These are phyloP conservation scores for Torymus auratus DNA, from an alignment of 2,888 invertebrate genomes.

Conservation along the genomic window DNA sequence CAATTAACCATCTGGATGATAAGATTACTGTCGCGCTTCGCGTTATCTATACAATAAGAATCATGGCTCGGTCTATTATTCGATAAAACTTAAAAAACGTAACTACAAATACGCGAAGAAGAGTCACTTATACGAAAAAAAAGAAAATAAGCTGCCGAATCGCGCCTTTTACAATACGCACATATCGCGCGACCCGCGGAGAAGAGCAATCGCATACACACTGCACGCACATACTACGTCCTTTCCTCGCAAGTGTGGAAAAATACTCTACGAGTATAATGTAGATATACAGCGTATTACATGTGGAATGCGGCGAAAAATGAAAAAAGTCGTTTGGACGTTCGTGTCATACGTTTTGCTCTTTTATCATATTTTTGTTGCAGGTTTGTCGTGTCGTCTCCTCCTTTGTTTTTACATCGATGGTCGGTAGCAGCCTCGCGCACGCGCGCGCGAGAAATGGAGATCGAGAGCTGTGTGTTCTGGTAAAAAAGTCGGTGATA, in stretches of 20 bases:
- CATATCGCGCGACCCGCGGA: too few species aligned
- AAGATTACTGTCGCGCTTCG: slow-evolving; percentile 19
- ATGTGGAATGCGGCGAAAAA: slow-evolving; percentile 27
- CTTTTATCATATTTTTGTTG: neutral
- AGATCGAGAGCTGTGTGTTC: slow-evolving; percentile 2
- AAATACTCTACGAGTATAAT: slow-evolving; percentile 29
- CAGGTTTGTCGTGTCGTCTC: neutral
- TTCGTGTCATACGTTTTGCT: too few species aligned
- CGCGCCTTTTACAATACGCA: too few species aligned
- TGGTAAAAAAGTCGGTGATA: slow-evolving; percentile 43
- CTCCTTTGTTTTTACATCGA: too few species aligned
- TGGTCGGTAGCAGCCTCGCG: too few species aligned
- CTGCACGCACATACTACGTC: too few species aligned
- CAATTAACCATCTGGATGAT: too few species aligned
- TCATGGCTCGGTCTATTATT: slow-evolving; percentile 57
- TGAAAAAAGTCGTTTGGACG: slow-evolving; percentile 38
- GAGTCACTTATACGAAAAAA: too few species aligned
- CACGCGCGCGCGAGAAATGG: neutral
- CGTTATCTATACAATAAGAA: slow-evolving; percentile 38
- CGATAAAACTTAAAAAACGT: slow-evolving; percentile 66
- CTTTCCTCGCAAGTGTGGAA: slow-evolving; percentile 13
- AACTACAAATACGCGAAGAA: slow-evolving; percentile 58
- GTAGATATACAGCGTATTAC: too few species aligned
- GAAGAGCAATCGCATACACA: too few species aligned
- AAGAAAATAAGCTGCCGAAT: slow-evolving; percentile 26